Base-by-base conservation (phyloP, 2,113 vertebrate genomes). In the Oceanodroma tethys region DNA sequence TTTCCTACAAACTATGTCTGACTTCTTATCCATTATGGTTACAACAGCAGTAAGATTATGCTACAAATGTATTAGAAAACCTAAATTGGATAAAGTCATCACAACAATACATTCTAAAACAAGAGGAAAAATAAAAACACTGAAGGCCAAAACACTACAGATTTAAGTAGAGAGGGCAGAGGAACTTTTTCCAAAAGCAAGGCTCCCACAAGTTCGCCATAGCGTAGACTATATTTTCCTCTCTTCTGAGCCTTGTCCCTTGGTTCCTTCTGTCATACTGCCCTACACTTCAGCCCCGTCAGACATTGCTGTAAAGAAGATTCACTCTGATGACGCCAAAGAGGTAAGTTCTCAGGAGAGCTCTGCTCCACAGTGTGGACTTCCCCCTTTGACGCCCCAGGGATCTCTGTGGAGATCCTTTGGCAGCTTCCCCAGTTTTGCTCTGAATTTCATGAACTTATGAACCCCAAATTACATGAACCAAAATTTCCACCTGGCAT, bases 151-250 rank as follows among this genome's bases (percentile, higher is more conserved):
- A 86, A 19, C 7, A 29, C 36, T 10, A 66, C 4, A 56, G 42
- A 36, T 29, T 38, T 23, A 38, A 78, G 42, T 17, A 78, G 30
- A 29, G 34, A 21, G 42, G n/a, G 25, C 45, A 66, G 65, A 78
- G 21, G 30, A 71, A 25, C 7, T 67, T 72, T 22, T 38, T n/a
- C 9, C 36, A 52, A 20, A 48, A 80, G 19, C 40, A 55, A 45
- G 71, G 34, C 4, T 25, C 27, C 20, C 67, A 18, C 9, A 59
- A 23, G 32, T n/a, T 83, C 8, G 2, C 9, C n/a, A 30, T 12
- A 78, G 36, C 2, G 2, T 1, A 50, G n/a, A 48, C 23, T 34
- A 0, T 62, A 6, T 38, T 15, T 19, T 34, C 22, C 26, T 67
- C 62, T 59, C 38, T 30, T 47, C n/a, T 50, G 32, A 88, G 62